These are phyloP conservation scores for Temnothorax curvispinosus DNA, from an alignment of 1,140 invertebrate species.

Conservation along the genomic window DNA sequence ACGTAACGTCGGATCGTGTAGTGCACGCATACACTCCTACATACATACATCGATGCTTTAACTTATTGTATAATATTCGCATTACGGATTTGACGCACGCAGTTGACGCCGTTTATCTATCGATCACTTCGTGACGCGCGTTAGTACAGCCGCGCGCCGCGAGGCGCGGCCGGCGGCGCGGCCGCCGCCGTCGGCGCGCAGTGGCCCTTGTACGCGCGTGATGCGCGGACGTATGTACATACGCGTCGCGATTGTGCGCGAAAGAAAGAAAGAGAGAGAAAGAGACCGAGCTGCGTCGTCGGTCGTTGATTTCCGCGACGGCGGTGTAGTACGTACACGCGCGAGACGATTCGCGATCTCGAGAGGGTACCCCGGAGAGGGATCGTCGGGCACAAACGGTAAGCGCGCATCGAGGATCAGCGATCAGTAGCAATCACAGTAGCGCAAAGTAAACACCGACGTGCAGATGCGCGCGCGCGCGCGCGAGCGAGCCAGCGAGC, in stretches of 20 bases:
- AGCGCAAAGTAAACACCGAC: neutral
- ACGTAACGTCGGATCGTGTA: no score
- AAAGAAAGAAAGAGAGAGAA: neutral
- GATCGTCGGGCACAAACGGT: neutral
- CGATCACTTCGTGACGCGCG: neutral
- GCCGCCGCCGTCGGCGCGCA: neutral
- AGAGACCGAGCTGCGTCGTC: neutral
- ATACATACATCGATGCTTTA: no score
- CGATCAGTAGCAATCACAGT: no score
- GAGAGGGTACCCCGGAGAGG: neutral
- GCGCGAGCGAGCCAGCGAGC: neutral
- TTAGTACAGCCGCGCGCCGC: neutral
- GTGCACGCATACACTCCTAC: no score
- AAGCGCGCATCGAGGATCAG: no score
- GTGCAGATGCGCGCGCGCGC: neutral
- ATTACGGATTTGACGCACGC: constrained; percentile 17
- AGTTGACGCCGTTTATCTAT: constrained; percentile 10
- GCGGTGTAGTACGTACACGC: neutral
- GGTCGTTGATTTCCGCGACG: neutral
- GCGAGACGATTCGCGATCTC: neutral
- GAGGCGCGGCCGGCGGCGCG: constrained; percentile 6
- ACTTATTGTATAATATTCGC: no score
- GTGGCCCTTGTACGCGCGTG: neutral
- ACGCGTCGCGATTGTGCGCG: neutral
- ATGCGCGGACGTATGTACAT: neutral